Base-by-base conservation (phyloP, 1,140 invertebrate genomes). In the Charaxes varanes region DNA sequence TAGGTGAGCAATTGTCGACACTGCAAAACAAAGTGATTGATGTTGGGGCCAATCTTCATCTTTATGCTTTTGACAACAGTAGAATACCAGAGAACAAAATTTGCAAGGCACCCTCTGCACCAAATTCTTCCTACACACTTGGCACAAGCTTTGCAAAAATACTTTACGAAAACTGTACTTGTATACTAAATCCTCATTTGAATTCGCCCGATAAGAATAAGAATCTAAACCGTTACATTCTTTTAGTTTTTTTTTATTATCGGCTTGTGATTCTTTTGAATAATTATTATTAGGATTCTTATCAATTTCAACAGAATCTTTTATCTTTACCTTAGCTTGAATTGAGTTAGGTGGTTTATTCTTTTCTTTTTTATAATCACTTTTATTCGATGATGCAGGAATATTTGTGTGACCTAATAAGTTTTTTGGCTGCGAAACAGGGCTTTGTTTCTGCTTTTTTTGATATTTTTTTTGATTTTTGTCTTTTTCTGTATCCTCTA, bases 371-470 rank as follows among this genome's bases (percentile, higher is more conserved):
- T 85, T 85, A 37, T 77, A 85, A 43, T 85, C 84, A n/a, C 44
- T 68, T 61, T 62, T 85, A 85, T 69, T 84, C 82, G 80, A 85
- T 85, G 57, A 62, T 62, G 62, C 84, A 85, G 84, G 84, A 72
- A 82, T 84, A 62, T 74, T 66, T 64, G 78, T 71, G 44, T 69
- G 78, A 62, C 82, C 79, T 77, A 81, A 56, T 64, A 82, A 85
- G 84, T 85, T 85, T 85, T 85, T 85, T 85, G 84, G 72, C 73
- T 57, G 77, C 53, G 77, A 57, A 45, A 77, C 52, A 3, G 70
- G 62, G 19, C 63, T 71, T 46, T 53, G 13, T 54, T 62, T 73
- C 49, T 53, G 34, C 18, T 55, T 49, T 53, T 43, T 53, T 44
- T 45, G 18, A 6, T 41, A 47, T 10, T 27, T 19, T 24, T 50